Conservation (phyloP, 2,113 vertebrate genomes). For the Taurulus bubalis region DNA sequence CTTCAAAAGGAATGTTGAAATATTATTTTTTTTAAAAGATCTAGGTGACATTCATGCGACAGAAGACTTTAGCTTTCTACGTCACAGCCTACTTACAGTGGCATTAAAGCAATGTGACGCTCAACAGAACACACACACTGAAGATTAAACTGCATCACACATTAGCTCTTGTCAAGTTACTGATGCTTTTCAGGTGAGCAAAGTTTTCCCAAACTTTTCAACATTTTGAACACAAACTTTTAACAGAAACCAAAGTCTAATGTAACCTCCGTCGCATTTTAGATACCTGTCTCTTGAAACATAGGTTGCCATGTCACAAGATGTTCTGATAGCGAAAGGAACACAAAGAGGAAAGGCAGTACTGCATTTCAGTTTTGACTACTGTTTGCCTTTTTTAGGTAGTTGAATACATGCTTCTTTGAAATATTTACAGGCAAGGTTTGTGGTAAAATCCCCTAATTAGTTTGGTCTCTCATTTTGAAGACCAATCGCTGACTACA, state of each 20-base stretch:
- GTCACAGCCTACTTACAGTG: background rate
- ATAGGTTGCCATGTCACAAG: background rate
- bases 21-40: too few species aligned
- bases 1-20: too few species aligned
- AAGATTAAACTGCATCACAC: background rate
- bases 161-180: background rate
- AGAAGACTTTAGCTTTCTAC: too few species aligned
- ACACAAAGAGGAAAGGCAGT: background rate
- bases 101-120: background rate
- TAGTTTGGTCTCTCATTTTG: background rate
- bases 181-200: background rate
- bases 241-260: background rate
- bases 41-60: background rate
- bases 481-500: background rate
- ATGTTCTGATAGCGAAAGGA: background rate
- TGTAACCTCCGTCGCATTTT: background rate
- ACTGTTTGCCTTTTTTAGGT: background rate
- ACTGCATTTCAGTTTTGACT: background rate
- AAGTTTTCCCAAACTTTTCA: background rate
- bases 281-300: background rate
- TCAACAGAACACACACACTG: background rate
- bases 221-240: background rate
- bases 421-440: background rate
- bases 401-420: background rate
- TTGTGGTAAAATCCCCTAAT: background rate